Conservation (phyloP, 2,797 vertebrate species). For the Sebastes trivittatus region DNA sequence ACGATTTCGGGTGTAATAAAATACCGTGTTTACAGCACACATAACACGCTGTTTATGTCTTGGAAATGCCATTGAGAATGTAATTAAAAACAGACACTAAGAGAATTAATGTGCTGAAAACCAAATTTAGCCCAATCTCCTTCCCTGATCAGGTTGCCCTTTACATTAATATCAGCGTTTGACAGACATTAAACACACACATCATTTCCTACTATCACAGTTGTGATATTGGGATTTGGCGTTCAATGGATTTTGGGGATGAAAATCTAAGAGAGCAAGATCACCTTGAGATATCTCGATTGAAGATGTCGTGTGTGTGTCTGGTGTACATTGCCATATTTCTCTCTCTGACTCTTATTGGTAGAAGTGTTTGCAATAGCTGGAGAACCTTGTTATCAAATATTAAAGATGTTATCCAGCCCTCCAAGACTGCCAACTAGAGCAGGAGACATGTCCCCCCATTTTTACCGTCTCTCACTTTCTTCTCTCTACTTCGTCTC, state of each 20-base stretch:
- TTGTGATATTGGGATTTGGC: conserved; percentile 47
- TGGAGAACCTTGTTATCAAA: conserved; percentile 82
- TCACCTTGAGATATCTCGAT: conserved; percentile 76
- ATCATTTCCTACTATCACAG: conserved; percentile 24
- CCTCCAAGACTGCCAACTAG: conserved; percentile 70
- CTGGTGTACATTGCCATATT: conserved; percentile 65
- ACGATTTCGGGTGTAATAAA: conserved; percentile 23
- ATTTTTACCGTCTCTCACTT: conserved; percentile 27
- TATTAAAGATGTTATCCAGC: conserved; percentile 85
- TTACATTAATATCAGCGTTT: conserved; percentile 28
- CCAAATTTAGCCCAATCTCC: background rate
- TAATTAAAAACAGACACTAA: conserved; percentile 49
- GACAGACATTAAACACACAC: conserved; percentile 23
- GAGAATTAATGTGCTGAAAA: conserved; percentile 38
- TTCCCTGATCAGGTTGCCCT: conserved; percentile 21
- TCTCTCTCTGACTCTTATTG: conserved; percentile 68
- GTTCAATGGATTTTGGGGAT: conserved; percentile 41
- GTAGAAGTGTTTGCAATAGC: conserved; percentile 74
- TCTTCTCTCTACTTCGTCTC: conserved; percentile 10
- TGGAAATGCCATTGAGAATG: conserved; percentile 40
- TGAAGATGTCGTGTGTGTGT: conserved; percentile 57
- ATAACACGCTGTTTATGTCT: conserved; percentile 25
- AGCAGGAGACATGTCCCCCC: conserved; percentile 41
- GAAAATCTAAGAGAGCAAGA: conserved; percentile 39
- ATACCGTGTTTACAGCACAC: conserved; percentile 35